phyloP scores from a whole-genome alignment of 2,797 vertebrate genomes.

The Tachyglossus aculeatus region DNA sequence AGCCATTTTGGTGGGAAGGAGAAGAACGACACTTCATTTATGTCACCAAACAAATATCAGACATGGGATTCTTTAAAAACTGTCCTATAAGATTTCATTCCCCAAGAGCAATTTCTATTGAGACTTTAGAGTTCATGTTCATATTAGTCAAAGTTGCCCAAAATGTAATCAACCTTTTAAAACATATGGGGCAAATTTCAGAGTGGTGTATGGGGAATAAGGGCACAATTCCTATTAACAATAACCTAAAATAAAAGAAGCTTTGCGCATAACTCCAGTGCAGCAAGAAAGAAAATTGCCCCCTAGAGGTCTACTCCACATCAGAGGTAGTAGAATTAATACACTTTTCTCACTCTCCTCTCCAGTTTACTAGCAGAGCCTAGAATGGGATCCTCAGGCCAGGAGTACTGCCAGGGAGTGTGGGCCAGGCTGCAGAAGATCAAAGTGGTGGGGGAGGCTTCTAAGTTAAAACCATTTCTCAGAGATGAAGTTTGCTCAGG shows the following conservation, averaged over 20 bases:
- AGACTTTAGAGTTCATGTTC: constrained; percentile 34
- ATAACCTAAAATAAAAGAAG: constrained; percentile 13
- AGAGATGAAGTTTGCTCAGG: too few relatives aligned
- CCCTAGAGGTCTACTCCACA: background rate
- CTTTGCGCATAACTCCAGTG: background rate
- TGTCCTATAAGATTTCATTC: constrained; percentile 7
- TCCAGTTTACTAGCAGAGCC: background rate
- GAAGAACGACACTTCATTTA: too few relatives aligned
- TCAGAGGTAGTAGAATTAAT: background rate
- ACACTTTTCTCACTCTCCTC: background rate
- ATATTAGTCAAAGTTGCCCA: constrained; percentile 21
- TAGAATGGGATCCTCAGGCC: background rate
- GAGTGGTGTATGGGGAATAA: background rate
- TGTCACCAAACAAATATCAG: too few relatives aligned
- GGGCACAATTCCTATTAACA: constrained; percentile 2
- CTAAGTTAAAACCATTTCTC: too few relatives aligned
- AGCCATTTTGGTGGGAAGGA: too few relatives aligned
- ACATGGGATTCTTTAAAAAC: too few relatives aligned
- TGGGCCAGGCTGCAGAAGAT: too few relatives aligned
- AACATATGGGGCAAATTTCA: constrained; percentile 43
- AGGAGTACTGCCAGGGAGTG: too few relatives aligned
- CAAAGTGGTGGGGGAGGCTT: too few relatives aligned
- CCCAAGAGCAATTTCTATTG: background rate
- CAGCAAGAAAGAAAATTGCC: background rate
- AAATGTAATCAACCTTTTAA: constrained; percentile 42